Evolutionary conservation across 2,888 invertebrate species (phyloP).

Genomic region (Periphyllus acericola): DNA sequence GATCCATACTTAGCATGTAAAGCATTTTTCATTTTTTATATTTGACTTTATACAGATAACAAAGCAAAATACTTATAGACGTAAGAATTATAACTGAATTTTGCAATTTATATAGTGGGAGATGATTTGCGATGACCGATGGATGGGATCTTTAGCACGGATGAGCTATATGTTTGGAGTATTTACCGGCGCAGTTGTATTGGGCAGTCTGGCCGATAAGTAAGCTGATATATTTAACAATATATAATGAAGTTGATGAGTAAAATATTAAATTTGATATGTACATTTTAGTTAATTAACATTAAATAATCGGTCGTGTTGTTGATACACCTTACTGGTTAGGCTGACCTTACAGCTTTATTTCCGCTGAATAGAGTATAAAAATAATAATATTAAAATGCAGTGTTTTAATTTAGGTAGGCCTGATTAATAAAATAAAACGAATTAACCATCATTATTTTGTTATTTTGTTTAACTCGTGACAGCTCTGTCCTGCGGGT

Average conservation of each 20-base stretch:
- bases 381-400: constrained; percentile 17
- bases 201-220: constrained; percentile 83
- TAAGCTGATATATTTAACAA: constrained; percentile 65
- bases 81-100: background rate
- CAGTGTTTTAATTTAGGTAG: no score
- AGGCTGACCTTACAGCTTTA: background rate
- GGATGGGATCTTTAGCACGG: constrained; percentile 85
- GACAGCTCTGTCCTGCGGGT: no score
- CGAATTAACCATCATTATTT: no score
- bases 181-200: constrained; percentile 79
- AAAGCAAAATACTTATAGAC: background rate
- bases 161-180: constrained; percentile 85
- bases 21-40: background rate
- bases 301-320: background rate
- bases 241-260: constrained; percentile 20
- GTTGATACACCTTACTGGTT: constrained; percentile 31
- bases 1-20: background rate
- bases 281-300: background rate
- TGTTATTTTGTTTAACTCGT: no score
- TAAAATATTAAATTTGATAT: constrained; percentile 10
- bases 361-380: background rate
- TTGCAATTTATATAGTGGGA: constrained; percentile 73
- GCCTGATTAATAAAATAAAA: no score
- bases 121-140: constrained; percentile 80
- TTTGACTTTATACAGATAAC: background rate